Conservation (phyloP, 2,888 invertebrate genomes). For the Melanotus villosus region DNA sequence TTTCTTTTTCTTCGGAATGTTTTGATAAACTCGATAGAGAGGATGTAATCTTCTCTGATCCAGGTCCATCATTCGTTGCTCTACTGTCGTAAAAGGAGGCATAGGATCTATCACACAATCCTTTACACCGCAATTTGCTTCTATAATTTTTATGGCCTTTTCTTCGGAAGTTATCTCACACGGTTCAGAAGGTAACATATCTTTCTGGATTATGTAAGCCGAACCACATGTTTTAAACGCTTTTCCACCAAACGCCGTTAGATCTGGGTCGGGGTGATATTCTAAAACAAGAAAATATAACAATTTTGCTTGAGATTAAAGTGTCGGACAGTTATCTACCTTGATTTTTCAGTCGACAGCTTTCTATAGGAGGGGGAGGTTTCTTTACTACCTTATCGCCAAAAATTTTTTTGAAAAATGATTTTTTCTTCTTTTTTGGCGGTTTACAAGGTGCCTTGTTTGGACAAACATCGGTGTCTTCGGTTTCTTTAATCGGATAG, state of each 20-base stretch:
- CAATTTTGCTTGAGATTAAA: too few species aligned
- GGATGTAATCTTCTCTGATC: slow-evolving; percentile 62
- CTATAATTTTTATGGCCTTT: slow-evolving; percentile 57
- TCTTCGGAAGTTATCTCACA: slow-evolving; percentile 53
- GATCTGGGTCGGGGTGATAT: slow-evolving; percentile 57
- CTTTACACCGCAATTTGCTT: not conserved
- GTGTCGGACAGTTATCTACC: too few species aligned
- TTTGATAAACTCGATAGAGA: slow-evolving; percentile 56
- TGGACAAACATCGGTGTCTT: too few species aligned
- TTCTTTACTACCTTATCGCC: too few species aligned
- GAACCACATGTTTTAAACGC: slow-evolving; percentile 61
- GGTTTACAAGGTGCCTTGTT: too few species aligned
- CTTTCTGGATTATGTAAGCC: slow-evolving; percentile 62
- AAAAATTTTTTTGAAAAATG: too few species aligned
- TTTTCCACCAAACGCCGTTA: slow-evolving; percentile 57
- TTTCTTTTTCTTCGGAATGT: slow-evolving; percentile 27
- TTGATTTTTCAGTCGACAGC: too few species aligned
- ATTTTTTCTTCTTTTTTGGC: too few species aligned
- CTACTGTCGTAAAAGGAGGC: slow-evolving; percentile 59
- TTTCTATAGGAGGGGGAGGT: too few species aligned
- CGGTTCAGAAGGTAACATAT: slow-evolving; percentile 44
- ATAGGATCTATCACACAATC: slow-evolving; percentile 55
- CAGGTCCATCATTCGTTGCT: slow-evolving; percentile 60
- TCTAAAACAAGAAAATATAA: too few species aligned
- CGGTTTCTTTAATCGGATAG: too few species aligned